These are phyloP conservation scores for Aegotheles bennettii DNA, from an alignment of 2,113 vertebrate genomes.

Conservation along the genomic window DNA sequence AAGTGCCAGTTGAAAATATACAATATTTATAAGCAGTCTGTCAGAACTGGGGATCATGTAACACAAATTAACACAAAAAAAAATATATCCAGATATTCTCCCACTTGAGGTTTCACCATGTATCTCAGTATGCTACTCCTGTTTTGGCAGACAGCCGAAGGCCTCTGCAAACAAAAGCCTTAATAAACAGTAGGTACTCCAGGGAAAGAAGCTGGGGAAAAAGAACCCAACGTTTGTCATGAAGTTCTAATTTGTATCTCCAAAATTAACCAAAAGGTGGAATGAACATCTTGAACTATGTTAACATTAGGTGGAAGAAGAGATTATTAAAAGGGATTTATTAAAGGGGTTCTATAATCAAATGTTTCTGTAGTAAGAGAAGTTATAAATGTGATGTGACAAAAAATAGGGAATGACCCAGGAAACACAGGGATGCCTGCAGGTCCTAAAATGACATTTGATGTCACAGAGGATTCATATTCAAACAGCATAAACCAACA, in stretches of 20 bases:
- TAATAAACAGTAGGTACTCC: neutral
- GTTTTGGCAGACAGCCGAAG: neutral
- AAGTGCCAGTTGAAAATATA: neutral
- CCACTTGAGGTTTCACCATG: neutral
- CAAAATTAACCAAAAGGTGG: neutral
- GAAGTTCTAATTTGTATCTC: neutral
- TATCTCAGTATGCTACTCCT: neutral
- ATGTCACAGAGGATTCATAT: neutral
- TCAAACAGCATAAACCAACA: neutral
- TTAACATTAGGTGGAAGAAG: neutral
- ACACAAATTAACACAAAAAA: neutral
- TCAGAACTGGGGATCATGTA: neutral
- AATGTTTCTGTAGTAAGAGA: neutral
- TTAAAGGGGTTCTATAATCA: neutral
- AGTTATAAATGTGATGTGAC: neutral
- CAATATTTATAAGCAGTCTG: neutral
- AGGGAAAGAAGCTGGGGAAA: neutral
- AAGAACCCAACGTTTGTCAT: neutral
- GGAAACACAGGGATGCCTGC: neutral
- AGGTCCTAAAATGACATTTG: neutral
- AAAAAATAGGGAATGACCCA: neutral
- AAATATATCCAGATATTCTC: neutral
- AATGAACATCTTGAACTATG: neutral
- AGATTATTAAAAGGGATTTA: neutral
- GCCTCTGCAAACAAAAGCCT: neutral